These are phyloP conservation scores for Ammodramus savannarum DNA, from an alignment of 2,113 vertebrate species.

Conservation along the genomic window DNA sequence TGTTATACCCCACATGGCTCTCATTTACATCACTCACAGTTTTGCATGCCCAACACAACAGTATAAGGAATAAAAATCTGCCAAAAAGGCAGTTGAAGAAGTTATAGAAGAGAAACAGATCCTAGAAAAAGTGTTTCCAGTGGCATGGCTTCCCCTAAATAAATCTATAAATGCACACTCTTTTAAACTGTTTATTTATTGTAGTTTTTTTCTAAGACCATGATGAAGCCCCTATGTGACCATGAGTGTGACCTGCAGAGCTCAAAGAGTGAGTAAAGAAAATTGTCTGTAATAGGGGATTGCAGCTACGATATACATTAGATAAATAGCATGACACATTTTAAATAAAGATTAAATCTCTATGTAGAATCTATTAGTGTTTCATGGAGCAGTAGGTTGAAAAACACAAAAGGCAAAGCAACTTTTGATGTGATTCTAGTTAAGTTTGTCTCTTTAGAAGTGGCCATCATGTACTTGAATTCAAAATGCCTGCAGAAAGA, in stretches of 20 bases:
- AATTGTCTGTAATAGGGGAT: not conserved
- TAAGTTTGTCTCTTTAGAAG: not conserved
- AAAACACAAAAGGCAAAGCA: not conserved
- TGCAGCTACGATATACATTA: not conserved
- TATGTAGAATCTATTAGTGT: not conserved
- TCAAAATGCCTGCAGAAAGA: not conserved
- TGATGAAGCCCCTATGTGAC: not conserved
- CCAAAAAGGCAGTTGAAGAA: not conserved
- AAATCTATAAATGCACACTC: not conserved
- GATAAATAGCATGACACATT: not conserved
- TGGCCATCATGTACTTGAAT: not conserved
- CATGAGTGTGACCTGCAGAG: not conserved
- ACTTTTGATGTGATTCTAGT: not conserved
- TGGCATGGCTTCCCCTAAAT: not conserved
- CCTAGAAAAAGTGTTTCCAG: not conserved
- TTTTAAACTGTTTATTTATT: not conserved
- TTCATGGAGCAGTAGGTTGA: not conserved
- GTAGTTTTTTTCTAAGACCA: not conserved
- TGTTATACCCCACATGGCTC: not conserved
- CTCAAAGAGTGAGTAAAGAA: not conserved
- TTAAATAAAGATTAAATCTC: not conserved
- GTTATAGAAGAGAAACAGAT: not conserved
- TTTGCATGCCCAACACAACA: not conserved
- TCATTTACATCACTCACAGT: not conserved
- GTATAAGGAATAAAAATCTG: not conserved